Percentiles rank a stretch among this genome's conserved stretches.
Evolutionary conservation across 2,888 invertebrate species (phyloP).

Genomic region (Hymenopus coronatus): DNA sequence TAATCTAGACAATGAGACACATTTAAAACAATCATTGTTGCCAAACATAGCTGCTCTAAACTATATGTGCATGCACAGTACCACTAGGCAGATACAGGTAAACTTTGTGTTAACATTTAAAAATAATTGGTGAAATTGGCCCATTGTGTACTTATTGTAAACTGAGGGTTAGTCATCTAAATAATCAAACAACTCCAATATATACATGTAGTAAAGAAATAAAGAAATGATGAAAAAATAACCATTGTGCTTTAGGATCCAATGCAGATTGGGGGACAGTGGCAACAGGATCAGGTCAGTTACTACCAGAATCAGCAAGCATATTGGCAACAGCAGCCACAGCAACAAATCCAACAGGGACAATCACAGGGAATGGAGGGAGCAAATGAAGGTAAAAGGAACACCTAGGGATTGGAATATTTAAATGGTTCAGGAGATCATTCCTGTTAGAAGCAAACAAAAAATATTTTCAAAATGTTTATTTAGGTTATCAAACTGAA

Average conservation of each 20-base stretch:
- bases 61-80: too few species aligned
- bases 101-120: too few species aligned
- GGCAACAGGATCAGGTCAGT: slow-evolving; percentile 36
- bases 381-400: slow-evolving; percentile 31
- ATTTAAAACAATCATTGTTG: too few species aligned
- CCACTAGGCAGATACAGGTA: too few species aligned
- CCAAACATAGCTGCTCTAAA: too few species aligned
- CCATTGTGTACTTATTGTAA: not conserved
- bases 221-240: not conserved
- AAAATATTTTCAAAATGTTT: not conserved
- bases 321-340: slow-evolving; percentile 37
- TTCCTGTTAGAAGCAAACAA: not conserved
- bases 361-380: slow-evolving; percentile 34
- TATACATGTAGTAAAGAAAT: not conserved
- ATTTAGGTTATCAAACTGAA: not conserved
- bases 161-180: not conserved
- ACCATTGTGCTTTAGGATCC: not conserved
- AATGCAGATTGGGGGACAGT: slow-evolving; percentile 37
- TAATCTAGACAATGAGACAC: too few species aligned
- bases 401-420: not conserved
- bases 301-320: slow-evolving; percentile 38
- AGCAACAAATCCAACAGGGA: slow-evolving; percentile 40
- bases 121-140: too few species aligned
- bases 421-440: not conserved
- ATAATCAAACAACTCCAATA: not conserved